Evolutionary conservation across 2,888 invertebrate species (phyloP), one percentile per base, ranked within the genome.

Genomic region (Phortica okadai): DNA sequence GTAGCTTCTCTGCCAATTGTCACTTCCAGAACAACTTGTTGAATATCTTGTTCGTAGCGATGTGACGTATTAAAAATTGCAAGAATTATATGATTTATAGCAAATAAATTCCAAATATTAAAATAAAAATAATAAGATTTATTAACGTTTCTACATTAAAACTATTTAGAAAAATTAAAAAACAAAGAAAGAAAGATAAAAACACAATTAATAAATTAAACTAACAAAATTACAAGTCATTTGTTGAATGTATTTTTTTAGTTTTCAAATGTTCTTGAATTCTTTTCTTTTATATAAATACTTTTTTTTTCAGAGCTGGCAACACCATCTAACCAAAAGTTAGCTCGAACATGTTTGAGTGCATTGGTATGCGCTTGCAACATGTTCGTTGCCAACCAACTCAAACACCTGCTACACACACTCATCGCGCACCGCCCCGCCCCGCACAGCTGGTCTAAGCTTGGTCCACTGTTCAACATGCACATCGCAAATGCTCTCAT

Each of bases 11-110:
- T 74, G 77, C 79, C 76, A 83, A 79, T 86, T 86, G 81, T 82
- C 81, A 82, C 76, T 77, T 83, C 78, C 76, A 79, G 79, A 80
- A 77, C 80, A 86, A 84, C 86, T 84, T 86, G 84, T 84, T 84
- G 84, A 81, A 70, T 78, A 79, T 83, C 80, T 80, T 82, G 82
- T 33, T 33, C 33, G 33, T 33, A 4, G 33, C 33, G 33, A 4
- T 33, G 33, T 5, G 33, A 33, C 33, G 33, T 33, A 5, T 33
- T 33, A 33, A 5, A 33, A 33, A 33, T 33, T 33, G 33, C 33
- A 33, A 33, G 4, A 33, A 33, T 33, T 4, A 33, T 33, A 5
- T 33, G 2, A 33, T 33, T 33, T 33, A 33, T 33, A 33, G 33
- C 33, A 33, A 33, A 33, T 33, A 33, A 33, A 33, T 4, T 33